Evolutionary conservation across 2,113 vertebrate genomes (phyloP).

Genomic region (Hemichromis elongatus): DNA sequence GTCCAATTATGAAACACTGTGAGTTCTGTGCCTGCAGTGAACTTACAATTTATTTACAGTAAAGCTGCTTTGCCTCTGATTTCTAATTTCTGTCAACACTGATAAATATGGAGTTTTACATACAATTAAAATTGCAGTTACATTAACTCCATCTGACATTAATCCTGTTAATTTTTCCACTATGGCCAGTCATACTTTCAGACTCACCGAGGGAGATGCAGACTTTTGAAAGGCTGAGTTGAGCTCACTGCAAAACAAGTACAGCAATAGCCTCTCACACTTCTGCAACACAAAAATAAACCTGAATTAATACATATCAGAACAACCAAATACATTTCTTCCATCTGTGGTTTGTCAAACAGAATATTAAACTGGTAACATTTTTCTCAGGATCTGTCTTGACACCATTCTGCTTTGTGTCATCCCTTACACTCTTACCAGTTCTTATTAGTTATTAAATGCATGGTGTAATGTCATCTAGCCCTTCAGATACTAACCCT

Average conservation of each 20-base stretch:
- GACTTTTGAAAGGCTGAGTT: slow-evolving; percentile 79
- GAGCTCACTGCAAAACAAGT: slow-evolving; percentile 81
- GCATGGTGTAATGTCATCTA: not conserved
- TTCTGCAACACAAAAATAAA: slow-evolving; percentile 66
- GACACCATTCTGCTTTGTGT: not conserved
- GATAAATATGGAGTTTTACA: not conserved
- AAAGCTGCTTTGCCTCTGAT: not conserved
- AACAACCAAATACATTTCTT: not conserved
- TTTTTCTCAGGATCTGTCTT: not conserved
- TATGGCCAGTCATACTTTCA: not conserved
- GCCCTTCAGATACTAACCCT: not conserved
- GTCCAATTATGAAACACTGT: not conserved
- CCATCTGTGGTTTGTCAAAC: not conserved
- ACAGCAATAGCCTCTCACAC: slow-evolving; percentile 84
- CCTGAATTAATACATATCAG: not conserved
- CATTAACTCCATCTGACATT: slow-evolving; percentile 32
- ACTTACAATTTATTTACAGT: not conserved
- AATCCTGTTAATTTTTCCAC: slow-evolving; percentile 18
- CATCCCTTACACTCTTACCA: not conserved
- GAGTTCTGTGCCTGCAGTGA: not conserved
- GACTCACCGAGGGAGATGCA: slow-evolving; percentile 78
- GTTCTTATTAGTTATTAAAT: not conserved
- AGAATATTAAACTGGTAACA: not conserved
- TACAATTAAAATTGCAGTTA: slow-evolving; percentile 12
- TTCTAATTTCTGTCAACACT: not conserved